Evolutionary conservation across 2,888 invertebrate genomes (phyloP).

Genomic region (Drosophila robusta): DNA sequence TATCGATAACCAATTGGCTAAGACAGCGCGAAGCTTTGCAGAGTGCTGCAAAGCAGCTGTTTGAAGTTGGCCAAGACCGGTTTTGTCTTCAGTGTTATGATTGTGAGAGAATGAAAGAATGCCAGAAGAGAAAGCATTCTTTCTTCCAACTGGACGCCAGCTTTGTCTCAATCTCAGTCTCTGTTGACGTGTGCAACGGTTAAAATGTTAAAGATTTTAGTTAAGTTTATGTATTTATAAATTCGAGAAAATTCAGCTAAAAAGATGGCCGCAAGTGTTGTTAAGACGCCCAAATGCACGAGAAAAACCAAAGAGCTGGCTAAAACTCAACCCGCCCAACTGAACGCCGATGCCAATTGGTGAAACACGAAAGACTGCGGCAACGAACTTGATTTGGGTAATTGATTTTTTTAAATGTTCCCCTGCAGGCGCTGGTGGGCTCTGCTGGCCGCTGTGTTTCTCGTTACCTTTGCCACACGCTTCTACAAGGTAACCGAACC

Average conservation of each 20-base stretch:
- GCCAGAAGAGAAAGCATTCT: constrained; percentile 72
- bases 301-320: constrained; percentile 27
- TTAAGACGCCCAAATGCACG: constrained; percentile 57
- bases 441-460: constrained; percentile 88
- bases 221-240: constrained; percentile 6
- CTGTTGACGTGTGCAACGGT: constrained; percentile 70
- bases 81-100: constrained; percentile 53
- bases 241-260: neutral
- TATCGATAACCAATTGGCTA: constrained; percentile 36
- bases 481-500: constrained; percentile 96
- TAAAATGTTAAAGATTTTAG: constrained; percentile 36
- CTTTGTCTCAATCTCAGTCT: constrained; percentile 16
- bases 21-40: constrained; percentile 26
- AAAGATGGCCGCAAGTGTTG: constrained; percentile 65
- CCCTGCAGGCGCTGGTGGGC: constrained; percentile 87
- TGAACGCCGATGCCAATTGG: constrained; percentile 39
- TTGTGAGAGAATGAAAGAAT: constrained; percentile 49
- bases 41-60: constrained; percentile 40
- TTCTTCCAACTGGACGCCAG: constrained; percentile 7
- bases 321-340: constrained; percentile 8
- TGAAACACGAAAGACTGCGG: constrained; percentile 62
- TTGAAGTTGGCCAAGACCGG: constrained; percentile 54
- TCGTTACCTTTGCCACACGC: constrained; percentile 90
- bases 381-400: constrained; percentile 45
- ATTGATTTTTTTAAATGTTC: neutral